These are phyloP conservation scores for Megalops cyprinoides DNA, from an alignment of 2,797 vertebrate genomes.

Conservation along the genomic window DNA sequence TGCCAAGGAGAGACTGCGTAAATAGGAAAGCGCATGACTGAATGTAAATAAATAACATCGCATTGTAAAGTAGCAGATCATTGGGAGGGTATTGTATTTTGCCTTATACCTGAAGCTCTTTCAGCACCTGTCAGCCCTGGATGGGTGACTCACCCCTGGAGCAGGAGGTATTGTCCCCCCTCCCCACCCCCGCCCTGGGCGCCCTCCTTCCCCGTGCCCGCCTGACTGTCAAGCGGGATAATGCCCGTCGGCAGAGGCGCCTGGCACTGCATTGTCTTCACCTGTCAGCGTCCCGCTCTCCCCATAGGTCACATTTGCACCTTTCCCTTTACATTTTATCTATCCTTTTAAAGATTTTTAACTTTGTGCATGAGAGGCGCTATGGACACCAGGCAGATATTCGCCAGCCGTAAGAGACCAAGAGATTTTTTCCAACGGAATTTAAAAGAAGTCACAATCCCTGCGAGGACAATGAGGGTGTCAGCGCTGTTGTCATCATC, in stretches of 20 bases:
- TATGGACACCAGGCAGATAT: constrained; percentile 19
- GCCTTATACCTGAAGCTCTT: constrained; percentile 19
- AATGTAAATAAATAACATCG: constrained; percentile 20
- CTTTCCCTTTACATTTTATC: constrained; percentile 32
- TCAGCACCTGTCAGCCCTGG: constrained; percentile 25
- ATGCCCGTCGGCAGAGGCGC: constrained; percentile 36
- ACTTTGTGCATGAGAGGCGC: constrained; percentile 34
- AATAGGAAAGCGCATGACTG: constrained; percentile 9
- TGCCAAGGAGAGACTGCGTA: not conserved
- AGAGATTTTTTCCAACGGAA: constrained; percentile 15
- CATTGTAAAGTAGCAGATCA: constrained; percentile 10
- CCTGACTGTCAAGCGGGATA: constrained; percentile 49
- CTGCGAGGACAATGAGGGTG: constrained; percentile 28
- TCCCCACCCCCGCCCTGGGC: not conserved
- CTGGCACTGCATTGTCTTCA: constrained; percentile 47
- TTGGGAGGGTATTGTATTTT: constrained; percentile 3
- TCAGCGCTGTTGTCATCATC: constrained; percentile 22
- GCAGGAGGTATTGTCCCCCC: constrained; percentile 3
- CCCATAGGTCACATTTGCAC: constrained; percentile 61
- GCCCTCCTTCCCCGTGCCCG: not conserved
- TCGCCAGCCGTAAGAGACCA: constrained; percentile 22
- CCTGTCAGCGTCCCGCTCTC: constrained; percentile 46
- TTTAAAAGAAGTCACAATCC: constrained; percentile 21
- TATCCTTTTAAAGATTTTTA: constrained; percentile 22
- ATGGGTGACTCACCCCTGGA: constrained; percentile 30